A percentile compares a stretch with the other conserved stretches of the same genome.
Conservation (phyloP, 2,797 vertebrate genomes). For the Coranthus polyacanthus region DNA sequence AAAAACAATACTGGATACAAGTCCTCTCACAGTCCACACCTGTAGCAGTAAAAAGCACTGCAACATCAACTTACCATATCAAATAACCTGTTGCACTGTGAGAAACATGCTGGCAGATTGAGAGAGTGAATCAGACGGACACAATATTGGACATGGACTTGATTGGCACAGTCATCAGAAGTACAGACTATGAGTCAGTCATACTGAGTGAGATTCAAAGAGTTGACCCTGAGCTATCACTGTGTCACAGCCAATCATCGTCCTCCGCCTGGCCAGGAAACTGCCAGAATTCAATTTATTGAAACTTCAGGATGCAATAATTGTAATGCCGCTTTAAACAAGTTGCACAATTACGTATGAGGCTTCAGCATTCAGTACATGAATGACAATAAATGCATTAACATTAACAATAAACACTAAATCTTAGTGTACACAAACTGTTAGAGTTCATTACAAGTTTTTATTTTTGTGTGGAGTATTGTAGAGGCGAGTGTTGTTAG, state of each 20-base stretch:
- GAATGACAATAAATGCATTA: background rate
- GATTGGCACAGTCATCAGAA: slow-evolving; percentile 14
- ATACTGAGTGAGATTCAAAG: slow-evolving; percentile 27
- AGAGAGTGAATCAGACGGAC: background rate
- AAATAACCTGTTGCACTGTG: slow-evolving; percentile 47
- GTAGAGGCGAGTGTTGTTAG: slow-evolving; percentile 10
- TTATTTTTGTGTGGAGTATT: background rate
- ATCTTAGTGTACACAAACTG: background rate
- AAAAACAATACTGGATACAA: slow-evolving; percentile 4
- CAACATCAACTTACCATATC: slow-evolving; percentile 9
- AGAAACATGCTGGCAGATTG: background rate
- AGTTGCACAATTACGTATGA: too few species aligned
- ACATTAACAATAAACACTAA: background rate
- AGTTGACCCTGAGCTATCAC: slow-evolving; percentile 39
- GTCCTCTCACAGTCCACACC: background rate
- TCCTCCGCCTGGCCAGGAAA: background rate
- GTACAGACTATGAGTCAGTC: slow-evolving; percentile 30
- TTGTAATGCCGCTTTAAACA: background rate
- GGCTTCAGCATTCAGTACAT: background rate
- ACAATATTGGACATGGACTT: slow-evolving; percentile 5
- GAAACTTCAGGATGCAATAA: slow-evolving; percentile 17
- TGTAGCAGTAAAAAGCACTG: background rate
- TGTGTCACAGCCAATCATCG: slow-evolving; percentile 36
- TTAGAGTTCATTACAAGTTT: background rate
- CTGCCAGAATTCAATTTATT: slow-evolving; percentile 9